Conservation (phyloP, 2,888 invertebrate species). For the Epistrophella euchroma region DNA sequence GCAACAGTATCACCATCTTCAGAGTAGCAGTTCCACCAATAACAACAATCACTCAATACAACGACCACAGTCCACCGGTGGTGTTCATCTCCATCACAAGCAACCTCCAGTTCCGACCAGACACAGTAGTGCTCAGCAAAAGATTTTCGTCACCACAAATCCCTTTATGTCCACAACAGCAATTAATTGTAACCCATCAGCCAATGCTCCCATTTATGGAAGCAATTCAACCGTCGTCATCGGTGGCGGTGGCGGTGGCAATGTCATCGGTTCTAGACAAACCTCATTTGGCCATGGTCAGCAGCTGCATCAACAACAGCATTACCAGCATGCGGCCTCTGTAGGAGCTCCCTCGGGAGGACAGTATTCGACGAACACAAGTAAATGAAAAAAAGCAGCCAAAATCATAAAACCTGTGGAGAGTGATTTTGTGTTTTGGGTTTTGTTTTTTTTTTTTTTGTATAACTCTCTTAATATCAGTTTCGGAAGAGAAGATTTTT, state of each 20-base stretch:
- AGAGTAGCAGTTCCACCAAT: conserved; percentile 76
- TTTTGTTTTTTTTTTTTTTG: conserved; percentile 50
- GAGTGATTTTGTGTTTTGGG: conserved; percentile 63
- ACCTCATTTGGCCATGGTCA: conserved; percentile 65
- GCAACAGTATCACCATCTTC: conserved; percentile 76
- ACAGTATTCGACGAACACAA: conserved; percentile 77
- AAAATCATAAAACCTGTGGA: conserved; percentile 46
- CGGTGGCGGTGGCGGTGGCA: neutral
- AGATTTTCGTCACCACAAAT: conserved; percentile 84
- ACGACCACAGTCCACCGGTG: conserved; percentile 60
- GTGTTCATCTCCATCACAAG: conserved; percentile 77
- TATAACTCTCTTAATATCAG: conserved; percentile 51
- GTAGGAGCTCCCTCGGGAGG: conserved; percentile 58
- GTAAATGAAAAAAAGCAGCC: conserved; percentile 75
- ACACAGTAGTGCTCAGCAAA: conserved; percentile 83
- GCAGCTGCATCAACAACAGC: conserved; percentile 44
- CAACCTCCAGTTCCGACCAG: conserved; percentile 82
- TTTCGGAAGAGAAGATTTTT: conserved; percentile 50
- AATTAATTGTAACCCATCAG: conserved; percentile 80
- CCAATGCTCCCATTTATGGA: conserved; percentile 73
- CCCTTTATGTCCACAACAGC: conserved; percentile 83
- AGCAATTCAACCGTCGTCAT: conserved; percentile 74
- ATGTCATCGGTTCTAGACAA: conserved; percentile 59
- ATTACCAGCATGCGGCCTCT: conserved; percentile 55
- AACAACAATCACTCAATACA: conserved; percentile 78